Base-by-base conservation (phyloP, 2,113 vertebrate species). In the Nanger granti region DNA sequence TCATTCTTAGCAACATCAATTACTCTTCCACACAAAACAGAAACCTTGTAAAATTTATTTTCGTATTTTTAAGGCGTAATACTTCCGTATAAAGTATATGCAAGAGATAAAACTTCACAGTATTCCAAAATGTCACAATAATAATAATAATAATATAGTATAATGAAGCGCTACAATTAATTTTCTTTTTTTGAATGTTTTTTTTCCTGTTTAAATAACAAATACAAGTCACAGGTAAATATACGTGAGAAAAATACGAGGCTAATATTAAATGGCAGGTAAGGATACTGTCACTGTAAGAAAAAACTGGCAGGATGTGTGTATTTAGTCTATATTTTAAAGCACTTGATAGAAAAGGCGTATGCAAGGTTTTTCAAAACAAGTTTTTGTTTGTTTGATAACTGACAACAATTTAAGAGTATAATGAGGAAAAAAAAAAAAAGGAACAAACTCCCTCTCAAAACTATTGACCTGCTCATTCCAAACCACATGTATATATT, bases 31-130 rank as follows among this genome's bases (percentile, higher is more conserved):
- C 99, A 99, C 99, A 99, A 99, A 99, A 99, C 99, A 99, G 99
- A 99, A 99, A 99, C 99, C 99, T 99, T 99, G 99, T 99, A 99
- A 99, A 99, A 99, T 99, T 99, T 99, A 99, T 99, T 99, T 99
- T 99, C 98, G 98, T 99, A 99, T 99, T 99, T 99, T 99, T 99
- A 99, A 99, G 99, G 99, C 99, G 99, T 99, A 99, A 99, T 99
- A 99, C 99, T 99, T 99, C 99, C 94, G 99, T 99, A 99, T 99
- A 99, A 99, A 99, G 99, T 99, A 99, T 99, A 99, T 99, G 99
- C 99, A 99, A 99, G 99, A 99, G 99, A 99, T 99, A 99, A 99
- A 99, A 99, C 99, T 99, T 99, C 99, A 99, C 99, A 99, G 99
- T 99, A 99, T 99, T 99, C 99, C 99, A 99, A 99, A 99, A 99